Evolutionary conservation across 2,888 invertebrate species (phyloP), one percentile per base, ranked within the genome.

Genomic region (Nemotelus pantherinus): DNA sequence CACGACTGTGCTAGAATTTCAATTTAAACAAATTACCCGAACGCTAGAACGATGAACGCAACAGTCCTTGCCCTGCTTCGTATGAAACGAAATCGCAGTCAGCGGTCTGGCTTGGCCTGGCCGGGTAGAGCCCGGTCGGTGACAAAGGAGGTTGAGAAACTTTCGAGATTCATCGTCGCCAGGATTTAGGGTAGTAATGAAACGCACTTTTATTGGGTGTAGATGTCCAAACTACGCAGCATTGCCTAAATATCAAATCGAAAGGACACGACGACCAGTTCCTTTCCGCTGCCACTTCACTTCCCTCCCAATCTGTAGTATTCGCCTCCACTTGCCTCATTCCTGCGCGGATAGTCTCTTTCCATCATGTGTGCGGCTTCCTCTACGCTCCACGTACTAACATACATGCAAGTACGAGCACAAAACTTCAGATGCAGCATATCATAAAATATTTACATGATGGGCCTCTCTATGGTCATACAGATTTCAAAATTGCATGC

Each of bases 1-100:
- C 83, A 86, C 88, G 88, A 86, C 88, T 89, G 89, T 88, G 90
- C 90, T 90, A 89, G 90, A 90, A 90, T 91, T 91, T 91, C 91
- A 91, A 91, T 91, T 91, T 91, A 90, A 90, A 79, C 77, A 81
- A 81, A 81, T 82, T 81, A 81, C 79, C 81, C 81, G 45, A 65
- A 75, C 75, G 50, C 50, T 58, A 68, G 39, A 41, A 41, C 63
- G 63, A 60, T n/a, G 74, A 74, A 47, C 48, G 41, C 48, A 48
- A 50, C 48, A 63, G 7, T 45, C 7, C 50, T 48, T n/a, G 74
- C 48, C 74, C 63, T 63, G 57, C 44, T 74, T 43, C 41, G 44
- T 7, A 39, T 43, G 7, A 7, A 25, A 25, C 25, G 25, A 65
- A 55, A n/a, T 48, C 41, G 41, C 55, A 43, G 7, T 55, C 70